Conservation (phyloP, 2,888 invertebrate species). For the Neocrepidodera transversa region DNA sequence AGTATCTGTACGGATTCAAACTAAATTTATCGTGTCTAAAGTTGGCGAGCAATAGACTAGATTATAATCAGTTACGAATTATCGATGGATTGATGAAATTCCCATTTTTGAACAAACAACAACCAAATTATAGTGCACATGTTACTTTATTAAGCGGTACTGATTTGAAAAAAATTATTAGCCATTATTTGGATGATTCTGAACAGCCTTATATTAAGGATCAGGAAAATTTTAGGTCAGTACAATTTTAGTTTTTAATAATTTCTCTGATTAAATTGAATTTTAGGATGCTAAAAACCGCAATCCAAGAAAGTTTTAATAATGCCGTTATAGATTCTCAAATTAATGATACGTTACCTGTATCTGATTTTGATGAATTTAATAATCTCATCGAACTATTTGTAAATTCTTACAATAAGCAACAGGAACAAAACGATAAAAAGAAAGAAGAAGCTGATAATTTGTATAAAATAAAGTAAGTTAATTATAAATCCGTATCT, state of each 20-base stretch:
- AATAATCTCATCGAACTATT: conserved; percentile 67
- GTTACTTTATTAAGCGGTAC: conserved; percentile 61
- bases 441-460: conserved; percentile 78
- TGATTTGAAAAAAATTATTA: conserved; percentile 47
- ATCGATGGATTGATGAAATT: conserved; percentile 60
- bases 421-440: conserved; percentile 72
- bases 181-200: conserved; percentile 41
- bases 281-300: conserved; percentile 71
- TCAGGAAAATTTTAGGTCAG: conserved; percentile 64
- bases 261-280: neutral
- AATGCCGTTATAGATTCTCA: conserved; percentile 65
- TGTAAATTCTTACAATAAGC: conserved; percentile 77
- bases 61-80: neutral
- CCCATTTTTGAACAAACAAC: conserved; percentile 58
- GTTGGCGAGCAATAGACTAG: neutral
- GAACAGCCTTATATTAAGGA: conserved; percentile 39
- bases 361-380: conserved; percentile 56
- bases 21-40: conserved; percentile 64
- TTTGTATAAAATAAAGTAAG: conserved; percentile 74
- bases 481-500: too few relatives aligned
- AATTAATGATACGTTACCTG: conserved; percentile 41
- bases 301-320: conserved; percentile 74
- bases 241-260: neutral
- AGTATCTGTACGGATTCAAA: conserved; percentile 71
- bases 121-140: conserved; percentile 55